A percentile compares a stretch with the other conserved stretches of the same genome.
Conservation (phyloP, 2,113 vertebrate genomes). For the Amphiprion ocellaris region DNA sequence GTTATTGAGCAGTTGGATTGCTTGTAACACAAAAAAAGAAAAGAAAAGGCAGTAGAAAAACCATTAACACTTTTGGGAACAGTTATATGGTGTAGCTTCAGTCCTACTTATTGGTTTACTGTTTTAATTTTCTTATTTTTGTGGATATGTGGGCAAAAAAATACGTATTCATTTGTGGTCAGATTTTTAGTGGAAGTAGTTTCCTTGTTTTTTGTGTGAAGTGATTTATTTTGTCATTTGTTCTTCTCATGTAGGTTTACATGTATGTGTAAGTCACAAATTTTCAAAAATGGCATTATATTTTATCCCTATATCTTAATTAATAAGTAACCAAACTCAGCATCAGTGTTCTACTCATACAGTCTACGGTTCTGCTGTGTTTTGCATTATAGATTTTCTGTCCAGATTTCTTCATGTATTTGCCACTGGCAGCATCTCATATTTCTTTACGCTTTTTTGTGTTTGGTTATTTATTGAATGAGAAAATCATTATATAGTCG, state of each 20-base stretch:
- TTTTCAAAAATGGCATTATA: no score
- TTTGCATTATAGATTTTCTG: constrained; percentile 24
- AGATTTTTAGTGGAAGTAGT: background rate
- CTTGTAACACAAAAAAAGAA: background rate
- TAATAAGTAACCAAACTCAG: background rate
- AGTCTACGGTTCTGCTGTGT: background rate
- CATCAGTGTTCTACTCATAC: background rate
- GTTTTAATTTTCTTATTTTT: background rate
- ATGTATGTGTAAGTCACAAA: no score
- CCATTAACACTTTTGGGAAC: background rate
- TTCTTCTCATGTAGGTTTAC: no score
- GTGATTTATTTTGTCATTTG: background rate
- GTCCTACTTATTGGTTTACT: background rate
- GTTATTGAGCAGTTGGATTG: background rate
- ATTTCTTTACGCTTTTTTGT: background rate
- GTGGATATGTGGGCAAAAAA: background rate
- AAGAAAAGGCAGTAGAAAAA: background rate
- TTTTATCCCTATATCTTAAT: no score
- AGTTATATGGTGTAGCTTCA: background rate
- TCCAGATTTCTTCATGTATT: background rate
- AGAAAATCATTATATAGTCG: background rate
- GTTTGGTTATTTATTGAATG: background rate
- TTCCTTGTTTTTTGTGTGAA: background rate
- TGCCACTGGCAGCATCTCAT: background rate
- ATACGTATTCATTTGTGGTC: background rate